Evolutionary conservation across 2,113 vertebrate species (phyloP).

Genomic region (Leiothrix lutea): DNA sequence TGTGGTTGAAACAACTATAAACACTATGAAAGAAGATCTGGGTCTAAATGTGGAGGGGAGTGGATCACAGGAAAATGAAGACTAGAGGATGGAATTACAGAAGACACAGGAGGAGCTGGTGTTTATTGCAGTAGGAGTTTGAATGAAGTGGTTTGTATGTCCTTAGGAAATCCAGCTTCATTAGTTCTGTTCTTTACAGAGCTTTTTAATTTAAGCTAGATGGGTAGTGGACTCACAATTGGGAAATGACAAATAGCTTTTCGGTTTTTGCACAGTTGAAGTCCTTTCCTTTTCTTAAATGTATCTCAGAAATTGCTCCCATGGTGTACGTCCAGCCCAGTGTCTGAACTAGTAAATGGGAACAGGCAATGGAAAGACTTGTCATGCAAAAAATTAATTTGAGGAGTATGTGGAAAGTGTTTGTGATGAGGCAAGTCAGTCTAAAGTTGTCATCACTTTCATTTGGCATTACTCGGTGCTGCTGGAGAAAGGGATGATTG

Average conservation of each 20-base stretch:
- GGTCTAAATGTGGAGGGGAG: neutral
- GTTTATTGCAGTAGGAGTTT: conserved; percentile 37
- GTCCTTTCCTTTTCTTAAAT: neutral
- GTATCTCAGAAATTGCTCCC: neutral
- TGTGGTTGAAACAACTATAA: neutral
- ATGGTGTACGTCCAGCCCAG: neutral
- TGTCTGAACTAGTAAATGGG: neutral
- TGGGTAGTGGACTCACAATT: neutral
- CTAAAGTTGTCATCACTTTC: conserved; percentile 51
- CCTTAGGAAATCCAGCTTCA: conserved; percentile 15
- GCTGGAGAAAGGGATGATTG: conserved; percentile 1
- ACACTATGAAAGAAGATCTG: neutral
- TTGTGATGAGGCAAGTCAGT: conserved; percentile 9
- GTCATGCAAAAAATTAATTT: neutral
- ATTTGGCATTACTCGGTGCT: neutral
- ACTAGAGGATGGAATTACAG: neutral
- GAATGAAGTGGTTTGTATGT: conserved; percentile 7
- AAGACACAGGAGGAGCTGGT: conserved; percentile 6
- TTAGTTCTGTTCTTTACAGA: conserved; percentile 6
- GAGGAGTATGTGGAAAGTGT: conserved; percentile 34
- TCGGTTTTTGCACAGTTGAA: neutral
- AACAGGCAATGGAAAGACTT: conserved; percentile 37
- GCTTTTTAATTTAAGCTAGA: conserved; percentile 23
- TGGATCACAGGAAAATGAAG: neutral
- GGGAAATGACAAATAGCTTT: neutral